Base-by-base conservation (phyloP, 2,797 vertebrate species). In the Alca torda region DNA sequence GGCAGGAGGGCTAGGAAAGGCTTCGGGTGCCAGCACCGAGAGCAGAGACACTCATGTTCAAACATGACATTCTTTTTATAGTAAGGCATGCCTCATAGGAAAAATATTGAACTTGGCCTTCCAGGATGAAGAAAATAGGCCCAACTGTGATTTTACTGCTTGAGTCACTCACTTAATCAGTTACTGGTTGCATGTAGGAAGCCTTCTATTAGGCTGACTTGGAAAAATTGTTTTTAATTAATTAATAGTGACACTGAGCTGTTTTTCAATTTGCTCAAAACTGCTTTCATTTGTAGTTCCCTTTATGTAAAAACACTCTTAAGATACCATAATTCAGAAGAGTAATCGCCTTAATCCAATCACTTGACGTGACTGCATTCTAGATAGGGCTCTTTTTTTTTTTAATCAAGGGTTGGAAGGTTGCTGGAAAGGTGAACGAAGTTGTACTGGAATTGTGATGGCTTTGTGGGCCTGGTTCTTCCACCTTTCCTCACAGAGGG, bases 1-100 rank as follows among this genome's bases (percentile, higher is more conserved):
- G 97, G 97, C 98, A 97, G 97, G 95, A 98, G 97, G 97, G 95
- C 95, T 98, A 86, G 98, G 97, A 97, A 98, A 98, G 94, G 97
- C 97, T 97, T 97, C 59, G 41, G 88, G 96, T 97, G 97, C 97
- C 98, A 98, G 98, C 97, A 92, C 89, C 26, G 92, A 97, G 93
- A 98, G 97, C 96, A 98, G 98, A 98, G 98, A 98, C 98, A 97
- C 95, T 98, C 97, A 93, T 97, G 97, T 98, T 98, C 98, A 98
- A 98, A 98, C 98, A 99, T 98, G 98, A 97, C 97, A 97, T 98
- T 98, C 98, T 99, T 99, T 99, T 99, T 99, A 98, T 98, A 99
- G 98, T 94, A 98, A 98, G 95, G 98, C 98, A 98, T 98, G 98
- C 97, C 97, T 99, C 98, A 98, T 91, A 98, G 98, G 98, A 98